phyloP scores from a whole-genome alignment of 2,888 invertebrate species.

The Pollenia griseotomentosa region DNA sequence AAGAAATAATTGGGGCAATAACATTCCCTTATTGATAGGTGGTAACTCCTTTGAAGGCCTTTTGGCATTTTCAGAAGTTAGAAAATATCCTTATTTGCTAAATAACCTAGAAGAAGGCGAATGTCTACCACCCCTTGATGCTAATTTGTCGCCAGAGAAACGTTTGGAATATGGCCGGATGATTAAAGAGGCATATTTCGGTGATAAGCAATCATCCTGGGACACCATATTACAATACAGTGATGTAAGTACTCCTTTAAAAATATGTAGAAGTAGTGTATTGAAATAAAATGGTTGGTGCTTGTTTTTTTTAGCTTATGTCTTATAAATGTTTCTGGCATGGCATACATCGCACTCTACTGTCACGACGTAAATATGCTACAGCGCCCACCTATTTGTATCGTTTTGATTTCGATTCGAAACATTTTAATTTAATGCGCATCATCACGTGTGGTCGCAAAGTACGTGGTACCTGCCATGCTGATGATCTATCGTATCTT shows the following conservation, averaged over 20 bases:
- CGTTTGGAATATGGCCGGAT: slow-evolving; percentile 81
- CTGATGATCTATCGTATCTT: slow-evolving; percentile 83
- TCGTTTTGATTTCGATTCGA: slow-evolving; percentile 83
- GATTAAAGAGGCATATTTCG: slow-evolving; percentile 84
- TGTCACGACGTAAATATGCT: slow-evolving; percentile 79
- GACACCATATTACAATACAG: slow-evolving; percentile 83
- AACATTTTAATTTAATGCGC: slow-evolving; percentile 83
- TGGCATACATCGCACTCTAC: slow-evolving; percentile 82
- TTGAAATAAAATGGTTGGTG: background rate
- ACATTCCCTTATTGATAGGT: slow-evolving; percentile 82
- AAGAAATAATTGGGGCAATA: slow-evolving; percentile 82
- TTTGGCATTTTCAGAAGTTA: slow-evolving; percentile 80
- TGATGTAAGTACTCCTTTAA: slow-evolving; percentile 79
- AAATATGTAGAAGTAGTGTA: background rate
- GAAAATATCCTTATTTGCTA: slow-evolving; percentile 81
- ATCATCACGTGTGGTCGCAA: slow-evolving; percentile 82
- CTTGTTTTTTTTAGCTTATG: slow-evolving; percentile 77
- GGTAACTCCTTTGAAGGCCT: slow-evolving; percentile 83
- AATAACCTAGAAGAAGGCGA: slow-evolving; percentile 80
- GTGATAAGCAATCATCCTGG: slow-evolving; percentile 81
- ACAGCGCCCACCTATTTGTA: slow-evolving; percentile 82
- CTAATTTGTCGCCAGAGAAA: slow-evolving; percentile 79
- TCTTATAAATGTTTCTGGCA: slow-evolving; percentile 84
- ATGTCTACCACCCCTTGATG: slow-evolving; percentile 80
- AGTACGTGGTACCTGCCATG: slow-evolving; percentile 83